Percentiles rank a stretch among this genome's conserved stretches.
Conservation (phyloP, 2,113 vertebrate genomes). For the Chaetops frenatus region DNA sequence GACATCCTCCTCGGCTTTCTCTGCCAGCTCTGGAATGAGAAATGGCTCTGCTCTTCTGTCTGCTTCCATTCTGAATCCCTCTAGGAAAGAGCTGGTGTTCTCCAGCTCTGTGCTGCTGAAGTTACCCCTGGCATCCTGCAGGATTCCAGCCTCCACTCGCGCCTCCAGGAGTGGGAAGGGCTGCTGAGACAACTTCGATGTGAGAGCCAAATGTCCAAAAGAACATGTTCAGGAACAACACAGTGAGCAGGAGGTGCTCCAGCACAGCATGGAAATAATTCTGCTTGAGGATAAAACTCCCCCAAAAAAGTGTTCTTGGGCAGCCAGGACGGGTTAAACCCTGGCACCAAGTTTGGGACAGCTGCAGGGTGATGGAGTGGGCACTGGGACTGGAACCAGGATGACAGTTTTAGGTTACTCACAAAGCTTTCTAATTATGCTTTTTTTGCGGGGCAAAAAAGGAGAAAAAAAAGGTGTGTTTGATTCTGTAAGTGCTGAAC, state of each 20-base stretch:
- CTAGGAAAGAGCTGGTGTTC: slow-evolving; percentile 31
- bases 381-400: background rate
- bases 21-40: slow-evolving; percentile 31
- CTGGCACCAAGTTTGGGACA: background rate
- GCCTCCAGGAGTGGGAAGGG: background rate
- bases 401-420: slow-evolving; percentile 18
- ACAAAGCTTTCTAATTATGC: background rate
- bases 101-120: slow-evolving; percentile 47
- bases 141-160: background rate
- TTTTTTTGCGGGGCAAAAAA: background rate
- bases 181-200: background rate
- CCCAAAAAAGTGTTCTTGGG: background rate
- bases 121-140: slow-evolving; percentile 28
- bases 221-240: background rate
- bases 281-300: background rate
- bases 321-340: background rate
- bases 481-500: slow-evolving; percentile 54
- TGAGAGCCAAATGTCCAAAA: slow-evolving; percentile 11
- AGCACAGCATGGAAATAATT: background rate
- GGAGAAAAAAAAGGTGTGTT: background rate
- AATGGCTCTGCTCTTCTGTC: slow-evolving; percentile 14
- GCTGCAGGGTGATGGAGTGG: background rate
- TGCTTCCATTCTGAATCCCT: slow-evolving; percentile 42
- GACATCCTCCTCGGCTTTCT: slow-evolving; percentile 19
- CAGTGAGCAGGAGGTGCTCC: background rate